A percentile compares a stretch with the other conserved stretches of the same genome.
These are phyloP conservation scores for Hyperopisus bebe DNA, from an alignment of 2,113 vertebrate species.

Conservation along the genomic window DNA sequence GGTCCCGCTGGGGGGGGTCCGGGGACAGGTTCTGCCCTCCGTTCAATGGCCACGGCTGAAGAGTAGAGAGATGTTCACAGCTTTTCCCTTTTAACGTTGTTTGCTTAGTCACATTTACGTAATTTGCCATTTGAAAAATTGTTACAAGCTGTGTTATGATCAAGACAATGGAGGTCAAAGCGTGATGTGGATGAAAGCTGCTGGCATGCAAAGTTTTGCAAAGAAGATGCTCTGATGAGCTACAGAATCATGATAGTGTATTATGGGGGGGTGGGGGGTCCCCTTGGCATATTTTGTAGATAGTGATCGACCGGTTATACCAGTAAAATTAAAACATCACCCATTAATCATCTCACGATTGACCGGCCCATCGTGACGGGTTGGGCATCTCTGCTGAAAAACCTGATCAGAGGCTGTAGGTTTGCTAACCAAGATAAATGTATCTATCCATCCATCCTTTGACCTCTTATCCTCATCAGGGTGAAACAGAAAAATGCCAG, in stretches of 20 bases:
- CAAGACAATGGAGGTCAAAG: not conserved
- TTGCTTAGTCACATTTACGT: not conserved
- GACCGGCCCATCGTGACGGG: not conserved
- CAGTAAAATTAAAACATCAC: not conserved
- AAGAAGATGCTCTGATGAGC: not conserved
- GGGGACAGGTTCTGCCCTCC: slow-evolving; percentile 82
- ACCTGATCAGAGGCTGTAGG: not conserved
- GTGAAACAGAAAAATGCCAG: not conserved
- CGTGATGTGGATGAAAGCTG: not conserved
- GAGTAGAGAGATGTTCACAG: slow-evolving; percentile 22
- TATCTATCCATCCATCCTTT: not conserved
- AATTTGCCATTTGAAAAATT: not conserved
- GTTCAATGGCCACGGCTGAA: slow-evolving; percentile 83
- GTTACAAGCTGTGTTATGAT: not conserved
- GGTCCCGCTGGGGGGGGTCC: slow-evolving; percentile 84
- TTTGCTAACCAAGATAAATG: not conserved
- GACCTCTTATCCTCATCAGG: too few relatives aligned
- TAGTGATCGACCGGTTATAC: not conserved
- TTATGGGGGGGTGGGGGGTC: not conserved
- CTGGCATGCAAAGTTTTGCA: too few relatives aligned
- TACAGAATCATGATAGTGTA: not conserved
- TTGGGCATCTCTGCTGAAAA: not conserved
- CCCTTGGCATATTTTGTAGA: not conserved
- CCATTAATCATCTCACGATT: not conserved
- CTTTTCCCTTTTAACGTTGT: not conserved